These are phyloP conservation scores for Aquatica leii DNA, from an alignment of 2,888 invertebrate species.

Conservation along the genomic window DNA sequence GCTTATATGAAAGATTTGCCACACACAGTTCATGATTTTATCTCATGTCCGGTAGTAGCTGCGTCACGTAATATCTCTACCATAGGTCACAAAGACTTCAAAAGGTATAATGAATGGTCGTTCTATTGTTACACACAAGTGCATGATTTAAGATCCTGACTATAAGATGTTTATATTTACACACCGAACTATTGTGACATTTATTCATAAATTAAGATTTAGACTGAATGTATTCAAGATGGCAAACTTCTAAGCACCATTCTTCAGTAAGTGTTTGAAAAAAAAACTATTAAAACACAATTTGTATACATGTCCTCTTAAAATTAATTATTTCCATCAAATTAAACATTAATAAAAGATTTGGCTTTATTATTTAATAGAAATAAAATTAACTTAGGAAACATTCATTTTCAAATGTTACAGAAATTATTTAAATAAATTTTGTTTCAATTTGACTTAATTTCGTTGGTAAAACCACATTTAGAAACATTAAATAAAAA, in stretches of 20 bases:
- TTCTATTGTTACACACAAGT: slow-evolving; percentile 26
- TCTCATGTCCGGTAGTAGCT: slow-evolving; percentile 42
- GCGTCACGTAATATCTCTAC: slow-evolving; percentile 44
- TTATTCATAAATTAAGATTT: slow-evolving; percentile 17
- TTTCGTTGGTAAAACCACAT: no score
- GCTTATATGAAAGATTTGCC: slow-evolving; percentile 42
- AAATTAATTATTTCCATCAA: no score
- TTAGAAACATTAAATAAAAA: no score
- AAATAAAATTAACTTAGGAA: no score
- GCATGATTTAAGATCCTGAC: slow-evolving; percentile 19
- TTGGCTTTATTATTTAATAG: no score
- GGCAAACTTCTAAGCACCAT: not conserved
- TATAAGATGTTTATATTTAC: slow-evolving; percentile 26
- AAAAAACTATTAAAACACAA: no score
- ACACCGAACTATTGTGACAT: slow-evolving; percentile 17
- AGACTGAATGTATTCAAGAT: not conserved
- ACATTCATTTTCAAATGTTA: no score
- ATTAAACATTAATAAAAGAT: no score
- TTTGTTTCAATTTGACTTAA: no score
- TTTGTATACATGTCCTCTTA: no score
- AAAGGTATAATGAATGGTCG: slow-evolving; percentile 28
- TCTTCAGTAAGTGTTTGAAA: no score
- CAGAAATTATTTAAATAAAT: no score
- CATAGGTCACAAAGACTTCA: slow-evolving; percentile 41
- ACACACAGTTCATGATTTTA: slow-evolving; percentile 46